Conservation (phyloP, 2,797 vertebrate genomes). For the Fistularia commersonii region DNA sequence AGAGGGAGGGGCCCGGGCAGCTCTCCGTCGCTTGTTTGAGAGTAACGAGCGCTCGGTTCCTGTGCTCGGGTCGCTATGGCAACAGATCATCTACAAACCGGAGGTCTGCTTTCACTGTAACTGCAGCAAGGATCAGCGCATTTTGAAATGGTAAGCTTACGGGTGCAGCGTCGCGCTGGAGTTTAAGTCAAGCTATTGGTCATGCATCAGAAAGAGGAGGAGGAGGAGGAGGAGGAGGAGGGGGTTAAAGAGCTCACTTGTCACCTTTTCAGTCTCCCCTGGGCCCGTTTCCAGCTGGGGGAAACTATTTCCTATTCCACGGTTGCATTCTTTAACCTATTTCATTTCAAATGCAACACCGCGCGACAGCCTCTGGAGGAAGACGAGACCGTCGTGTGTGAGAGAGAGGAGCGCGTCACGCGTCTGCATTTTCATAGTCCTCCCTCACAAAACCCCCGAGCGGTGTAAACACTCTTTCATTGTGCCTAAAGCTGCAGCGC, state of each 20-base stretch:
- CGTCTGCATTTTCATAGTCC: constrained; percentile 40
- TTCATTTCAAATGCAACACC: constrained; percentile 64
- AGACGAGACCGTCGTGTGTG: constrained; percentile 47
- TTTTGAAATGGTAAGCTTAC: constrained; percentile 58
- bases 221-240: constrained; percentile 37
- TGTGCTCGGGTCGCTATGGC: constrained; percentile 68
- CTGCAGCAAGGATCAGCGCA: constrained; percentile 53
- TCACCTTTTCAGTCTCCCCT: constrained; percentile 43
- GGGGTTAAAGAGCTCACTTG: constrained; percentile 39
- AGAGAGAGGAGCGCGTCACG: constrained; percentile 28
- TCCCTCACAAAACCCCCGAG: constrained; percentile 43
- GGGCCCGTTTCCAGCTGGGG: constrained; percentile 28
- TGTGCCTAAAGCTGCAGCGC: constrained; percentile 34
- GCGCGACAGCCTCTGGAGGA: constrained; percentile 32
- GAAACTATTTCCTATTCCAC: constrained; percentile 36
- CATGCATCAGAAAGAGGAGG: constrained; percentile 18
- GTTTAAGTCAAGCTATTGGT: constrained; percentile 29
- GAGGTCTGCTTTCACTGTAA: constrained; percentile 65
- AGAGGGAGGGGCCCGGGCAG: constrained; percentile 52
- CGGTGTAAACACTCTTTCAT: constrained; percentile 40
- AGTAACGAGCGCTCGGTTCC: constrained; percentile 55
- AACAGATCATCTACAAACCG: constrained; percentile 74
- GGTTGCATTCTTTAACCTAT: constrained; percentile 44
- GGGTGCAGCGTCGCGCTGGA: constrained; percentile 32
- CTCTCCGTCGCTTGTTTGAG: constrained; percentile 51